These are phyloP conservation scores for Platycercus adscitus DNA, from an alignment of 2,113 vertebrate genomes.

Conservation along the genomic window DNA sequence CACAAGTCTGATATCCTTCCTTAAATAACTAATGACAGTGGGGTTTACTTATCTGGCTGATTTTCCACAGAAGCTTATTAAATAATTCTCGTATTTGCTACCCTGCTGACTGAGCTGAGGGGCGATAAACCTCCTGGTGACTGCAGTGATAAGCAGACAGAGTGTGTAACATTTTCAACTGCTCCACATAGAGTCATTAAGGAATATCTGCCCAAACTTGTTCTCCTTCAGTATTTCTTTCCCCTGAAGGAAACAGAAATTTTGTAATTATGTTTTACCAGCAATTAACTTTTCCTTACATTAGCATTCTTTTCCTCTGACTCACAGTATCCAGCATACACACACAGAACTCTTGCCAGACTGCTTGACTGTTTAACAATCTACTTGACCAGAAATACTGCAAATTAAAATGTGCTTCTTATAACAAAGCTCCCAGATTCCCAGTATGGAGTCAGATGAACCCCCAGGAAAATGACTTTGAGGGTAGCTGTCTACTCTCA, in stretches of 20 bases:
- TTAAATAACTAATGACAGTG: neutral
- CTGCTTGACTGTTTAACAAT: neutral
- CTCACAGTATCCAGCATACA: neutral
- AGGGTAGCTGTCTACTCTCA: neutral
- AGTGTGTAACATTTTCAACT: neutral
- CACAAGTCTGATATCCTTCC: neutral
- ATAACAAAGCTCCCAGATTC: neutral
- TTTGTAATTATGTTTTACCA: neutral
- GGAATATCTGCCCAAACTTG: neutral
- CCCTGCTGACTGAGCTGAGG: neutral
- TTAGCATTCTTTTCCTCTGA: neutral
- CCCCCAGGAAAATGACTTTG: neutral
- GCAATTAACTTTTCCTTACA: slow-evolving; percentile 3
- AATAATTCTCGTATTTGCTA: neutral
- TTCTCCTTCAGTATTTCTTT: neutral
- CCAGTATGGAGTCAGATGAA: neutral
- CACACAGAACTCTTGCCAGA: neutral
- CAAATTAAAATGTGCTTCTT: neutral
- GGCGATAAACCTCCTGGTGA: neutral
- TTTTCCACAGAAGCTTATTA: neutral
- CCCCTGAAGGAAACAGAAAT: neutral
- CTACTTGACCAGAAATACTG: neutral
- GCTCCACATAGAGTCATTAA: neutral
- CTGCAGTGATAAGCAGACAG: neutral
- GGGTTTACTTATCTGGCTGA: neutral